These are phyloP conservation scores for Typhlomys cinereus DNA, from an alignment of 2,113 vertebrate species.

Conservation along the genomic window DNA sequence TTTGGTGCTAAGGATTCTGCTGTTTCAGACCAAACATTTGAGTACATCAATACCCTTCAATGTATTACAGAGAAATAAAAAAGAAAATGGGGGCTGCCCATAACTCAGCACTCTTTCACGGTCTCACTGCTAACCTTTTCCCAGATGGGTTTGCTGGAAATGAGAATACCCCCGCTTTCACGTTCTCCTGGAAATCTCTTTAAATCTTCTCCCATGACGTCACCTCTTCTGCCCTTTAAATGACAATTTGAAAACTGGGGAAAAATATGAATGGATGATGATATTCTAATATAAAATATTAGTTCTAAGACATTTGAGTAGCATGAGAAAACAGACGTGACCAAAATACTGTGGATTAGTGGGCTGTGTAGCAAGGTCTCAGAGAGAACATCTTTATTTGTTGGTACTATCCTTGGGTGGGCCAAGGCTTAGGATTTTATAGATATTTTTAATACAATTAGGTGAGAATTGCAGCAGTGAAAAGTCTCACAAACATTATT, in stretches of 20 bases:
- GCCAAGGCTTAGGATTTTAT: constrained; percentile 61
- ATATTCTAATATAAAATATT: constrained; percentile 55
- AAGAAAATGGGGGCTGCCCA: constrained; percentile 68
- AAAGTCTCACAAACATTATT: constrained; percentile 57
- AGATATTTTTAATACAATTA: constrained; percentile 62
- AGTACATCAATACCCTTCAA: constrained; percentile 76
- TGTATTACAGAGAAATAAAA: constrained; percentile 80
- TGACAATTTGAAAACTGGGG: constrained; percentile 18
- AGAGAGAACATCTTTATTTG: constrained; percentile 63
- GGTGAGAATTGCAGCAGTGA: constrained; percentile 53
- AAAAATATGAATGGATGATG: constrained; percentile 33
- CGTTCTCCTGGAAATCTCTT: constrained; percentile 66
- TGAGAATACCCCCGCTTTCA: constrained; percentile 66
- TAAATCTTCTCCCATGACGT: constrained; percentile 37
- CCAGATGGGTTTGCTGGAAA: constrained; percentile 69
- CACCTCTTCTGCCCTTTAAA: constrained; percentile 33
- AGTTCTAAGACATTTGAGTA: constrained; percentile 38
- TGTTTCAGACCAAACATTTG: constrained; percentile 79
- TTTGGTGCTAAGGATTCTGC: constrained; percentile 84
- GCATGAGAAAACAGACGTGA: constrained; percentile 38
- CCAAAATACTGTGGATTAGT: constrained; percentile 52
- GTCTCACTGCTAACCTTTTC: constrained; percentile 80
- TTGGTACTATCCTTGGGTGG: constrained; percentile 53
- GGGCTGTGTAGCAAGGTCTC: not conserved
- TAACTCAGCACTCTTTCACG: constrained; percentile 74